These are phyloP conservation scores for Myrmophylax atrothorax DNA, from an alignment of 2,113 vertebrate genomes.

Conservation along the genomic window DNA sequence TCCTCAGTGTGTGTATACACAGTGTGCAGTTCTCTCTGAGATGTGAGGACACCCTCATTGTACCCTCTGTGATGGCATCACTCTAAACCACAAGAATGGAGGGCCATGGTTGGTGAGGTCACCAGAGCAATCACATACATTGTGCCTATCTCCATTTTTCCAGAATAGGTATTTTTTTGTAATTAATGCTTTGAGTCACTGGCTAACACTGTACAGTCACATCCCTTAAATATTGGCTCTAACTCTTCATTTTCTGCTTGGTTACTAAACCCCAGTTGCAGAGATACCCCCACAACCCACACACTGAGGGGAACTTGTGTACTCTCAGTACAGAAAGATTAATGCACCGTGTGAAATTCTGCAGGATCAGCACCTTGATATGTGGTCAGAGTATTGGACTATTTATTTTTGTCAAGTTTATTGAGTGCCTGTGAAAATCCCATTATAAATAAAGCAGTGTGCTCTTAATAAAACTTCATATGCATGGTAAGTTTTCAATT, in stretches of 20 bases:
- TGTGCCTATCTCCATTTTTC: not conserved
- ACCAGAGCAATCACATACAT: not conserved
- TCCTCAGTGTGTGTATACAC: not conserved
- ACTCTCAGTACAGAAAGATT: not conserved
- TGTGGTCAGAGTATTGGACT: not conserved
- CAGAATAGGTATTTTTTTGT: not conserved
- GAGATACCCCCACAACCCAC: not conserved
- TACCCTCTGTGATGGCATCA: not conserved
- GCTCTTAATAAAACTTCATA: conserved; percentile 2
- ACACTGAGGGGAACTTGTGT: not conserved
- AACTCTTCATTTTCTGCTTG: not conserved
- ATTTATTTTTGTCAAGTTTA: conserved; percentile 33
- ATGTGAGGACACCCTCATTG: not conserved
- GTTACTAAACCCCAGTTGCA: not conserved
- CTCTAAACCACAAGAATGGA: conserved; percentile 31
- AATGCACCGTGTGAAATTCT: not conserved
- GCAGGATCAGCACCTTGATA: not conserved
- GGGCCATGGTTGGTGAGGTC: not conserved
- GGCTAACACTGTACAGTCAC: not conserved
- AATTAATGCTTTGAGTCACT: not conserved
- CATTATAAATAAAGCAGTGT: not conserved
- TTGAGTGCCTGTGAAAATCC: conserved; percentile 20
- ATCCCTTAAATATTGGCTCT: not conserved
- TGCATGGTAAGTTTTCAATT: not conserved
- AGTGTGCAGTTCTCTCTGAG: not conserved